Evolutionary conservation across 2,797 vertebrate genomes (phyloP).

Genomic region (Psittacula echo): DNA sequence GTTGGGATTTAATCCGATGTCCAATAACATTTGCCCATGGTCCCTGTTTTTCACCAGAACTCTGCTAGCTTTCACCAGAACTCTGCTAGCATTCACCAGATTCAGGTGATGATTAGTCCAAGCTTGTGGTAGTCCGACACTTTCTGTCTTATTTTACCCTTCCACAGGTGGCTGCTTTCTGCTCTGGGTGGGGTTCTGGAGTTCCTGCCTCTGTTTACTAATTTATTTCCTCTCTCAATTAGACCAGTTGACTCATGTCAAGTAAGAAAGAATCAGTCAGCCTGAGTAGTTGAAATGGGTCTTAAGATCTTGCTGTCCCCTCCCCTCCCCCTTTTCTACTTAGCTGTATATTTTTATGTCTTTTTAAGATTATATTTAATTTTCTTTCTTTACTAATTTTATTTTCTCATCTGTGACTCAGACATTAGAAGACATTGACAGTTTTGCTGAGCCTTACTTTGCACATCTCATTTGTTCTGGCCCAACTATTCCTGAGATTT

Average conservation of each 20-base stretch:
- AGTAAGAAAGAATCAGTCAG: background rate
- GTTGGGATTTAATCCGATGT: background rate
- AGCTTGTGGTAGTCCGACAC: background rate
- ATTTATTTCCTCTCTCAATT: background rate
- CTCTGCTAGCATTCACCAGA: background rate
- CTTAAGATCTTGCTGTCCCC: background rate
- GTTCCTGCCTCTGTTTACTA: background rate
- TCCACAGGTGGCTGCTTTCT: background rate
- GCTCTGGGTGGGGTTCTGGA: background rate
- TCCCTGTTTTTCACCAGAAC: background rate
- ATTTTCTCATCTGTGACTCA: background rate
- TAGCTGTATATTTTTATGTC: background rate
- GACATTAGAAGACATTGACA: background rate
- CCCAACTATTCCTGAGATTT: background rate
- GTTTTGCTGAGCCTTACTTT: background rate
- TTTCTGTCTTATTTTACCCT: background rate
- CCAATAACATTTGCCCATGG: background rate
- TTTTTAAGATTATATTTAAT: background rate
- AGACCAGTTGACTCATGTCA: background rate
- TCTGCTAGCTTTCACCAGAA: background rate
- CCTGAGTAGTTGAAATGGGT: background rate
- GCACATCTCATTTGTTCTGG: background rate
- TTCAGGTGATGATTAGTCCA: background rate
- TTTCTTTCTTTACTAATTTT: background rate
- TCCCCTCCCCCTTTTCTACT: too few species aligned